phyloP scores from a whole-genome alignment of 2,888 invertebrate genomes.

The Hirtodrosophila histrioides region DNA sequence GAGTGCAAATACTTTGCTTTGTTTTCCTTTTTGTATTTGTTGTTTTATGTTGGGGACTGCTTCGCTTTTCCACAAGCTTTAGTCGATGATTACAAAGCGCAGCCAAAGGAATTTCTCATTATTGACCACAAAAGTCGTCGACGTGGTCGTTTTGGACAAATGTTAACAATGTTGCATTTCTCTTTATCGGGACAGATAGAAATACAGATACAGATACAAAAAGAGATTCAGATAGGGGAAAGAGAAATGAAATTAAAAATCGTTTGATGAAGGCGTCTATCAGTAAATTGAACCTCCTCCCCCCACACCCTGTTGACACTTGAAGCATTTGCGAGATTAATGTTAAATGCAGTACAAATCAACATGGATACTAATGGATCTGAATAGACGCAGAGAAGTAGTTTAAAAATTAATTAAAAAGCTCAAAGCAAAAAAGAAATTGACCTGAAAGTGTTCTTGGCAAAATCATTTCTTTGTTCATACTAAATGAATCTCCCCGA shows the following conservation, averaged over 20 bases:
- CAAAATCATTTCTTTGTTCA: slow-evolving; percentile 50
- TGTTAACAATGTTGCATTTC: slow-evolving; percentile 61
- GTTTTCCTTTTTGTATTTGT: slow-evolving; percentile 22
- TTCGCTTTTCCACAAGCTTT: slow-evolving; percentile 13
- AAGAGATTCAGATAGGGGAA: slow-evolving; percentile 1
- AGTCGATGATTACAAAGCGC: slow-evolving; percentile 61
- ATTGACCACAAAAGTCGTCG: slow-evolving; percentile 72
- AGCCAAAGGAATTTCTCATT: slow-evolving; percentile 73
- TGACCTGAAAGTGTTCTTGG: slow-evolving; percentile 53
- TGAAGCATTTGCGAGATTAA: slow-evolving; percentile 57
- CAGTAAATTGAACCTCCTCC: slow-evolving; percentile 35
- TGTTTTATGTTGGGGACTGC: slow-evolving; percentile 6
- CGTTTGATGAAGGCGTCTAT: slow-evolving; percentile 66
- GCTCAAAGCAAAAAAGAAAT: slow-evolving; percentile 39
- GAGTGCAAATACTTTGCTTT: slow-evolving; percentile 68
- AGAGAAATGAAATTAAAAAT: slow-evolving; percentile 71
- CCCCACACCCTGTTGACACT: slow-evolving; percentile 29
- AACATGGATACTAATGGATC: slow-evolving; percentile 17
- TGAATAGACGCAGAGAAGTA: slow-evolving; percentile 9
- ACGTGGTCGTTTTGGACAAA: slow-evolving; percentile 32
- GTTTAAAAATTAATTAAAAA: slow-evolving; percentile 70
- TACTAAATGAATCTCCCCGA: slow-evolving; percentile 29
- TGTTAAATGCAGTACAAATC: slow-evolving; percentile 62
- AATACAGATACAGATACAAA: slow-evolving; percentile 30
- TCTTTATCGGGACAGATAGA: slow-evolving; percentile 18